Conservation (phyloP, 2,797 vertebrate species). For the Tapera naevia region DNA sequence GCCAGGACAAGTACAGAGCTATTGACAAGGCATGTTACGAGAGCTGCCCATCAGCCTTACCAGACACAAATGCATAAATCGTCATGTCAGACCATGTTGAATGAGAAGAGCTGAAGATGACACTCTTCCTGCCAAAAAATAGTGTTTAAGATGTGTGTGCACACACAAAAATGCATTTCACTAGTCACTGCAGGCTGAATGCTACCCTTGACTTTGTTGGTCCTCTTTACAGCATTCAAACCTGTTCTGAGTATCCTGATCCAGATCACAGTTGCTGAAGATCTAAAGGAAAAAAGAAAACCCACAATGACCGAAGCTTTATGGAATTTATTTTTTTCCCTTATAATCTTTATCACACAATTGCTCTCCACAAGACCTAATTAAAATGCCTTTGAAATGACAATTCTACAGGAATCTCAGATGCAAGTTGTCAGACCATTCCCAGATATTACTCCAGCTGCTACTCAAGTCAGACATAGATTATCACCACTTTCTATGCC, state of each 20-base stretch:
- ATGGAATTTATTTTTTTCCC: neutral
- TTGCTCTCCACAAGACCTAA: neutral
- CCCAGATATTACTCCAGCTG: neutral
- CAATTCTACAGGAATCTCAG: neutral
- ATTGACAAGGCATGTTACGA: neutral
- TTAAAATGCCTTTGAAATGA: slow-evolving; percentile 25
- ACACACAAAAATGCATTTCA: neutral
- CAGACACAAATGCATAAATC: neutral
- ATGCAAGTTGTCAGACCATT: neutral
- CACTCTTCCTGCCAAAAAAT: neutral
- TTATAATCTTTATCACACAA: neutral
- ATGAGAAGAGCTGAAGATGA: neutral
- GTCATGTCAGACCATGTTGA: neutral
- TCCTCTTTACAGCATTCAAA: neutral
- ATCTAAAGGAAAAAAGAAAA: neutral
- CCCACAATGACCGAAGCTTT: neutral
- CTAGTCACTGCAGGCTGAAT: neutral
- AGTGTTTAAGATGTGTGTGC: neutral
- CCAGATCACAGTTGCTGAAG: neutral
- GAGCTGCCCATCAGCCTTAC: neutral
- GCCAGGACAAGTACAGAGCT: neutral
- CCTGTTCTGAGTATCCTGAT: neutral
- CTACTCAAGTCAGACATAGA: neutral
- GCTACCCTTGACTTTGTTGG: neutral
- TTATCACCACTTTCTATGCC: neutral